Conservation (phyloP, 2,888 invertebrate species). For the Mythimna lalbum region DNA sequence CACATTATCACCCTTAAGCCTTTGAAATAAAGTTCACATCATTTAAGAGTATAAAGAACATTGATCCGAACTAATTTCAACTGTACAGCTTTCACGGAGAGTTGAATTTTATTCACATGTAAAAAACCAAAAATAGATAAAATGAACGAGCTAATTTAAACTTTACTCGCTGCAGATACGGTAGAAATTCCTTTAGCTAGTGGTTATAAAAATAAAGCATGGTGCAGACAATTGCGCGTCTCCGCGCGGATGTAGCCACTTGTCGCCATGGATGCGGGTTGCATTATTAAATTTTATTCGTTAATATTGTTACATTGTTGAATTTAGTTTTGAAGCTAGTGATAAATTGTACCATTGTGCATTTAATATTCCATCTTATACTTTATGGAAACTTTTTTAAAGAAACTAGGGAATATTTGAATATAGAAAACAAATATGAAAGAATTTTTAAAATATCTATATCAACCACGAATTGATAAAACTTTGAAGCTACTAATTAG, state of each 20-base stretch:
- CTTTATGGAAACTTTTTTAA: neutral
- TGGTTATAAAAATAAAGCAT: slow-evolving; percentile 73
- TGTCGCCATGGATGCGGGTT: slow-evolving; percentile 80
- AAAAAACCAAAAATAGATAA: slow-evolving; percentile 9
- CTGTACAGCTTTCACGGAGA: slow-evolving; percentile 40
- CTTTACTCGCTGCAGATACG: neutral
- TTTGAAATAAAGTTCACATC: slow-evolving; percentile 30
- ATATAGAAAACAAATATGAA: too few species aligned
- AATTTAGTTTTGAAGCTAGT: slow-evolving; percentile 42
- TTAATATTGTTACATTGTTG: slow-evolving; percentile 60
- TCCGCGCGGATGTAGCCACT: slow-evolving; percentile 79
- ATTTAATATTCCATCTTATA: neutral
- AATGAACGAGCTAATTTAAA: slow-evolving; percentile 27
- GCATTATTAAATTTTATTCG: slow-evolving; percentile 71
- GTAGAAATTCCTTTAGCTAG: slow-evolving; percentile 33
- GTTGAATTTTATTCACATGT: slow-evolving; percentile 28
- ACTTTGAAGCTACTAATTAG: too few species aligned
- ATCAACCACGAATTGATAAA: too few species aligned
- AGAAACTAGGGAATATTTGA: too few species aligned
- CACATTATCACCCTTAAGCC: slow-evolving; percentile 36
- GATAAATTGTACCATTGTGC: slow-evolving; percentile 15
- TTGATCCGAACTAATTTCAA: slow-evolving; percentile 42
- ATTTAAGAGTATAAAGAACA: neutral
- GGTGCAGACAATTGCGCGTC: slow-evolving; percentile 80
- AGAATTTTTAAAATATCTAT: too few species aligned